Percentiles rank a stretch among this genome's conserved stretches.
These are phyloP conservation scores for Chlorospingus semifuscus DNA, from an alignment of 2,797 vertebrate genomes.

Conservation along the genomic window DNA sequence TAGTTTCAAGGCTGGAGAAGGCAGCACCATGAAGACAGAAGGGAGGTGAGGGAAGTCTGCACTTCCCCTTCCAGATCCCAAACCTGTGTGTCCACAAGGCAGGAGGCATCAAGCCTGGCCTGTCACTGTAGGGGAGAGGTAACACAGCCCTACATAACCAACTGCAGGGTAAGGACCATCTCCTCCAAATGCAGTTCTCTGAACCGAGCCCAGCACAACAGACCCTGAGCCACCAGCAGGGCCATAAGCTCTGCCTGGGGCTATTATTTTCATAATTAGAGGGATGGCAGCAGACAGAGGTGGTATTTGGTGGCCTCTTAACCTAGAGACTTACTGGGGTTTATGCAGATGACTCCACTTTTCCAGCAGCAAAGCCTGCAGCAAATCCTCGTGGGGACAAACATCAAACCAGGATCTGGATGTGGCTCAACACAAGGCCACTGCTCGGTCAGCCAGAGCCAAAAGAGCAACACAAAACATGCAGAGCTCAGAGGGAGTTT, in stretches of 20 bases:
- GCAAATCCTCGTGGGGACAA: slow-evolving; percentile 48
- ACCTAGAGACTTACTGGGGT: background rate
- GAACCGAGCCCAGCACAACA: background rate
- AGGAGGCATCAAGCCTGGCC: background rate
- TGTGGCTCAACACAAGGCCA: slow-evolving; percentile 35
- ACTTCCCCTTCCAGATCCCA: background rate
- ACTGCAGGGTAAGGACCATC: background rate
- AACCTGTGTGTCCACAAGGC: background rate
- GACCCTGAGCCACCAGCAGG: fast-evolving
- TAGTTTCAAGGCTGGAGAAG: background rate
- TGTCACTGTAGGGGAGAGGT: background rate
- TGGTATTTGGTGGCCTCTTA: background rate
- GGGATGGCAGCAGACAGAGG: background rate
- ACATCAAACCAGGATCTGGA: slow-evolving; percentile 59
- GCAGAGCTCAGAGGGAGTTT: background rate
- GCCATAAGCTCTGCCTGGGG: background rate
- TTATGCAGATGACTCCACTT: slow-evolving; percentile 2
- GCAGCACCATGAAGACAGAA: background rate
- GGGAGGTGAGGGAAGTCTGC: background rate
- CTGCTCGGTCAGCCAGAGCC: background rate
- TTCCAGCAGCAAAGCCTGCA: slow-evolving; percentile 36
- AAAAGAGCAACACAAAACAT: slow-evolving; percentile 39
- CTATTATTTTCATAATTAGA: slow-evolving; percentile 26
- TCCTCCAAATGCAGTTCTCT: background rate
- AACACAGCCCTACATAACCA: background rate